phyloP scores from a whole-genome alignment of 2,888 invertebrate genomes.

The Hypena proboscidalis region DNA sequence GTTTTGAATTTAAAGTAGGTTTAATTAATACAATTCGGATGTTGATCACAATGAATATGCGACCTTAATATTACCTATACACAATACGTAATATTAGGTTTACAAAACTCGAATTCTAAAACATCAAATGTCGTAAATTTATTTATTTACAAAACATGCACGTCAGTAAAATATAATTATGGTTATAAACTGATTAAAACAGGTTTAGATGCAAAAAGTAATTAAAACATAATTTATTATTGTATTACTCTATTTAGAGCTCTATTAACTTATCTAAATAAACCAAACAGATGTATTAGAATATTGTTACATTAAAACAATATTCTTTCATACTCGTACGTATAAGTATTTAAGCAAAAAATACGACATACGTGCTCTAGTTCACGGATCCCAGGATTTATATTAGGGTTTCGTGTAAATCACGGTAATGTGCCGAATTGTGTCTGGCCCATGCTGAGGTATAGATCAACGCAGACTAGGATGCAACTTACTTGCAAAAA shows the following conservation, averaged over 20 bases:
- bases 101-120: slow-evolving; percentile 5
- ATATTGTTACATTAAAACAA: no score
- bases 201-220: no score
- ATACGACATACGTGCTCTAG: slow-evolving; percentile 61
- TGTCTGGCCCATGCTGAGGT: slow-evolving; percentile 59
- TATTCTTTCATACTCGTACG: slow-evolving; percentile 48
- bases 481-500: slow-evolving; percentile 47
- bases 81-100: no score
- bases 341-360: slow-evolving; percentile 56
- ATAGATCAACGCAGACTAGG: slow-evolving; percentile 55
- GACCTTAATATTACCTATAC: slow-evolving; percentile 6
- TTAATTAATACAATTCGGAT: slow-evolving; percentile 36
- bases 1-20: slow-evolving; percentile 31
- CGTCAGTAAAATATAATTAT: no score
- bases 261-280: no score
- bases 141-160: no score
- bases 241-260: no score
- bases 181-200: no score
- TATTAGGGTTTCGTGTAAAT: slow-evolving; percentile 67
- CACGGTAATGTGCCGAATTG: slow-evolving; percentile 74
- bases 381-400: slow-evolving; percentile 65
- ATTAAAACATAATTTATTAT: no score
- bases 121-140: slow-evolving; percentile 2
- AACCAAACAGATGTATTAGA: no score
- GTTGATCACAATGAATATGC: slow-evolving; percentile 8